phyloP scores from a whole-genome alignment of 2,888 invertebrate species.

The Cephalotes varians region DNA sequence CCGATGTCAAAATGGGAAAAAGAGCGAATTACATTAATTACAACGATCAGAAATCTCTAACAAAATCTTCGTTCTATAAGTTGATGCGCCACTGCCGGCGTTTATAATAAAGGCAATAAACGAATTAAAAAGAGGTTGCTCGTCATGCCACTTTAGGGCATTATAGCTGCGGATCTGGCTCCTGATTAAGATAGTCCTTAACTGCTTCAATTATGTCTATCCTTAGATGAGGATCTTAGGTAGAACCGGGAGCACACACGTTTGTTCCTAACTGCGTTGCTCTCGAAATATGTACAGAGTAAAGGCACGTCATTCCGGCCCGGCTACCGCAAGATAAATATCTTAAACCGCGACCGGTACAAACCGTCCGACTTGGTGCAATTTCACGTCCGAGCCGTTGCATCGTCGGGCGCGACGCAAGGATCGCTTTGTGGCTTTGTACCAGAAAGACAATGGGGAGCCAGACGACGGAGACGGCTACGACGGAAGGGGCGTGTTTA shows the following conservation, averaged over 20 bases:
- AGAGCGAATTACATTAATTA: conserved; percentile 1
- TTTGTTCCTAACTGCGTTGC: conserved; percentile 22
- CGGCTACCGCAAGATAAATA: conserved; percentile 78
- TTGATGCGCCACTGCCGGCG: conserved; percentile 46
- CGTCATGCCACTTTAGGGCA: conserved; percentile 68
- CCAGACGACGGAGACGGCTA: conserved; percentile 58
- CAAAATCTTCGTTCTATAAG: conserved; percentile 48
- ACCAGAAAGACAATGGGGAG: conserved; percentile 79
- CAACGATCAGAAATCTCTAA: conserved; percentile 16
- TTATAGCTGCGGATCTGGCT: conserved; percentile 50
- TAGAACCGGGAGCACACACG: conserved; percentile 48
- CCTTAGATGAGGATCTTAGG: conserved; percentile 69
- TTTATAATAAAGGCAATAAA: conserved; percentile 75
- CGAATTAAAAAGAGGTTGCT: conserved; percentile 72
- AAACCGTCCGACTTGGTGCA: conserved; percentile 64
- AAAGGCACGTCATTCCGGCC: conserved; percentile 62
- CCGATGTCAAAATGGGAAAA: not conserved
- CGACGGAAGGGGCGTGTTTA: conserved; percentile 81
- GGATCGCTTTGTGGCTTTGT: conserved; percentile 80
- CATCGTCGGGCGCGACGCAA: conserved; percentile 22
- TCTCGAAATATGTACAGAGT: conserved; percentile 18
- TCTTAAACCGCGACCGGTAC: conserved; percentile 70
- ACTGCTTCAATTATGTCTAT: conserved; percentile 77
- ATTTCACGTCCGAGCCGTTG: conserved; percentile 55
- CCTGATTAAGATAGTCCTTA: conserved; percentile 72